Evolutionary conservation across 1,140 invertebrate genomes (phyloP), one percentile per base, ranked within the genome.

Genomic region (Odontomachus brunneus): DNA sequence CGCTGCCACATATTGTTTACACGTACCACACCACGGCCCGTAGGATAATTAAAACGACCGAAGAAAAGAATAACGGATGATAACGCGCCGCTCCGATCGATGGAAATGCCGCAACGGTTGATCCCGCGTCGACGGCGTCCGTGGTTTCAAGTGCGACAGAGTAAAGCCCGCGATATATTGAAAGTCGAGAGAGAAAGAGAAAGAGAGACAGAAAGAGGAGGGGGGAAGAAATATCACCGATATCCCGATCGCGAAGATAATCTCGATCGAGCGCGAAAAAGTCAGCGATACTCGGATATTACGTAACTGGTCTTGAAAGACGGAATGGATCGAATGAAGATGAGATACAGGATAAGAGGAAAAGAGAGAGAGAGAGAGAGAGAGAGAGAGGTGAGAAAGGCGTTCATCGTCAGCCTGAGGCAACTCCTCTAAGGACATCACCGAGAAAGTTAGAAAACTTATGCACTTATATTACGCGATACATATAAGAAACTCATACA

Each of bases 221-320:
- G n/a, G n/a, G 5, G 29, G 5, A 5, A 33, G 29, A 7, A 44
- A 44, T 44, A 44, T 76, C 22, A 48, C 48, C 0, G 5, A 3
- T 63, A n/a, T 49, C 24, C 26, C 15, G 11, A 1, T 7, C 15
- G 60, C 60, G 26, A 51, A 33, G 3, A 76, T 66, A 29, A 76
- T 69, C 48, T 80, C 51, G 5, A 49, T 55, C 26, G 11, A 44
- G 92, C 90, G 92, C 80, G 91, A 92, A 92, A 92, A 92, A 91
- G 91, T 91, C 91, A 91, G 89, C 89, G 89, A 86, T 91, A 90
- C 91, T 88, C 62, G 85, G 88, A 90, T 94, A 93, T 93, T 93
- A 93, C 88, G 85, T 92, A 92, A 93, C 88, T 87, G 89, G 80
- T 84, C 81, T 62, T 67, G 2, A 65, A 78, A 72, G 88, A 24